Evolutionary conservation across 53 echinoderm and acorn worm genomes (phyloP), one percentile per base, ranked within the genome.

Genomic region (Paracentrotus lividus): DNA sequence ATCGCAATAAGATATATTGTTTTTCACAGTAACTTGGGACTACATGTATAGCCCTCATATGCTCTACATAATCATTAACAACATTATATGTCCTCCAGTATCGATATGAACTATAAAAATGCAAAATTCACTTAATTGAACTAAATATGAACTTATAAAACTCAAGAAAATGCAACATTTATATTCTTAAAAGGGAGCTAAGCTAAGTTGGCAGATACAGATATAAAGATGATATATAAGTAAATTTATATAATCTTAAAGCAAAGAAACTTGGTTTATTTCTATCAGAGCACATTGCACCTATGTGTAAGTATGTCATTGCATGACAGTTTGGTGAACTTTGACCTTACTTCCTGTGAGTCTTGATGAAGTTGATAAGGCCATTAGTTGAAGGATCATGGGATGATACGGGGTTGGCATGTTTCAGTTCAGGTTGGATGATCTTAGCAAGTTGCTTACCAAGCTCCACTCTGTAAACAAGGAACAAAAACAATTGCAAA

Each of bases 341-440:
- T 12, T 49, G 81, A 81, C 47, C 81, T 81, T 91, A 95, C 92
- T 96, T 93, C 53, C 95, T 92, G 84, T 95, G 95, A 47, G 96
- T 24, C 90, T 99, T 99, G 96, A 99, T 97, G 94, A 95, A 96
- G 97, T 97, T 97, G 94, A 99, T 99, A 32, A 99, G 97, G 40
- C 99, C 96, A 52, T 99, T 99, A 68, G 99, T 99, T n/a, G 99
- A 99, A 13, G 93, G 61, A 49, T 99, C 99, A 66, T 99, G 99
- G 87, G 96, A 92, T 29, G 95, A 92, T 18, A 99, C 96, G 13
- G 95, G 94, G 21, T 59, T 94, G 43, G 88, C 85, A 43, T 91
- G 96, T 54, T 47, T 90, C 51, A 99, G 94, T 93, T 99, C 99
- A 3, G 99, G 99, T 66, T 99, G 99, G 94, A 99, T 99, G 52